Conservation (phyloP, 2,888 invertebrate genomes). For the Blera fallax region DNA sequence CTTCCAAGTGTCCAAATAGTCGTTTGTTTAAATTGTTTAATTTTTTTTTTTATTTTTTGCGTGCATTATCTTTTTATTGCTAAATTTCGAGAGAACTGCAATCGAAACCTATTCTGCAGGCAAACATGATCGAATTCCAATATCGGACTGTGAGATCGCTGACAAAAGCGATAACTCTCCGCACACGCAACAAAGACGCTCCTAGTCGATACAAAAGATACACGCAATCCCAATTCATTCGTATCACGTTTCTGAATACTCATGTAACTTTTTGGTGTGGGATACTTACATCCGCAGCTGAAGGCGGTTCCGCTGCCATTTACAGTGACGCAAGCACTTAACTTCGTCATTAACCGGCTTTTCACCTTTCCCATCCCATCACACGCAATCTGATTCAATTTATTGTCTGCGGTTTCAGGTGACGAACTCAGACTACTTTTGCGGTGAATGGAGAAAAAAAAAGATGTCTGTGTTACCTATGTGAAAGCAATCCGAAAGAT, state of each 20-base stretch:
- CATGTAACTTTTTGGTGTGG: background rate
- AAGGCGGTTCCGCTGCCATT: background rate
- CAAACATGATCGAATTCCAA: background rate
- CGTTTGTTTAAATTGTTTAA: too few species aligned
- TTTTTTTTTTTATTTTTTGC: too few species aligned
- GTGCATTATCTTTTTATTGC: background rate
- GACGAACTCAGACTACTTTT: constrained; percentile 8
- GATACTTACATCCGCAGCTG: background rate
- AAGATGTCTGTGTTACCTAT: background rate
- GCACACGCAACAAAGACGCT: too few species aligned
- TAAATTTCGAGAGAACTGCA: background rate
- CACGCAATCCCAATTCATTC: background rate
- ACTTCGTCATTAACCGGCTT: constrained; percentile 33
- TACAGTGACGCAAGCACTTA: constrained; percentile 22
- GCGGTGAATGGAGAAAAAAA: background rate
- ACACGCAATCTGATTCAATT: constrained; percentile 23
- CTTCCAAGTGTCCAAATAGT: too few species aligned
- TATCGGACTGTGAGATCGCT: background rate
- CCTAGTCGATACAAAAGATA: background rate
- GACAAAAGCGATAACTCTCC: too few species aligned
- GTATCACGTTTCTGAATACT: constrained; percentile 8
- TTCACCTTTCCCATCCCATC: background rate
- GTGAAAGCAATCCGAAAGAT: constrained; percentile 2
- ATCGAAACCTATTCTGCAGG: background rate
- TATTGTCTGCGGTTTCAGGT: constrained; percentile 43